Percentiles rank a stretch among this genome's conserved stretches.
Conservation (phyloP, 2,888 invertebrate genomes). For the Hirtodrosophila duncani region DNA sequence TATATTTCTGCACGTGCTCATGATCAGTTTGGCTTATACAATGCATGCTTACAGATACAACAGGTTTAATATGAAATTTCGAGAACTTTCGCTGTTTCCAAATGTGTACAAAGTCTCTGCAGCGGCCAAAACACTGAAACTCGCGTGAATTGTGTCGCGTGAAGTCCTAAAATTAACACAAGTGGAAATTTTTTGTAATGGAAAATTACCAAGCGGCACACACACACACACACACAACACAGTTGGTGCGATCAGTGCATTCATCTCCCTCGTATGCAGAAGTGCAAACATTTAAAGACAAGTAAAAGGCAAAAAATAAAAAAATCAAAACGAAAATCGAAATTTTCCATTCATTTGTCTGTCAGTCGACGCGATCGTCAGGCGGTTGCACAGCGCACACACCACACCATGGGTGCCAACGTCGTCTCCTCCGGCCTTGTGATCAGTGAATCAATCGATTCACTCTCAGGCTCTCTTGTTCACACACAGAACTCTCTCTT, state of each 20-base stretch:
- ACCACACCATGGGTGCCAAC: conserved; percentile 3
- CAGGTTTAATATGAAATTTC: too few relatives aligned
- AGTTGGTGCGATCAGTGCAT: too few relatives aligned
- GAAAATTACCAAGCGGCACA: conserved; percentile 47
- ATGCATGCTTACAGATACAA: conserved; percentile 33
- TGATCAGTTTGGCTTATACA: conserved; percentile 28
- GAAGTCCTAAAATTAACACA: conserved; percentile 42
- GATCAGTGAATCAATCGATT: conserved; percentile 8
- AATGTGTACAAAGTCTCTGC: too few relatives aligned
- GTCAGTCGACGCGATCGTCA: conserved; percentile 40
- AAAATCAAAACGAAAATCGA: conserved; percentile 45
- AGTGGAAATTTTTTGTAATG: conserved; percentile 57
- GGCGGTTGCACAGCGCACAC: not conserved
- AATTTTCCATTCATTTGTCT: conserved; percentile 63
- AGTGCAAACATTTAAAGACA: conserved; percentile 47
- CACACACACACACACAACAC: conserved; percentile 12
- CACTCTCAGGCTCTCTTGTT: conserved; percentile 1
- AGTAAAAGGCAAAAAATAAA: conserved; percentile 33
- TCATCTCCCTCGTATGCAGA: too few relatives aligned
- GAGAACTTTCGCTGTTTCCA: not conserved
- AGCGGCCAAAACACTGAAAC: too few relatives aligned
- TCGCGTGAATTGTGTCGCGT: conserved; percentile 20
- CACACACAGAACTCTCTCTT: conserved; percentile 3
- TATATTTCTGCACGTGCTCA: conserved; percentile 25
- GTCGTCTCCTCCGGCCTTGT: not conserved